Conservation (phyloP, 2,113 vertebrate species). For the Gasterosteus aculeatus region DNA sequence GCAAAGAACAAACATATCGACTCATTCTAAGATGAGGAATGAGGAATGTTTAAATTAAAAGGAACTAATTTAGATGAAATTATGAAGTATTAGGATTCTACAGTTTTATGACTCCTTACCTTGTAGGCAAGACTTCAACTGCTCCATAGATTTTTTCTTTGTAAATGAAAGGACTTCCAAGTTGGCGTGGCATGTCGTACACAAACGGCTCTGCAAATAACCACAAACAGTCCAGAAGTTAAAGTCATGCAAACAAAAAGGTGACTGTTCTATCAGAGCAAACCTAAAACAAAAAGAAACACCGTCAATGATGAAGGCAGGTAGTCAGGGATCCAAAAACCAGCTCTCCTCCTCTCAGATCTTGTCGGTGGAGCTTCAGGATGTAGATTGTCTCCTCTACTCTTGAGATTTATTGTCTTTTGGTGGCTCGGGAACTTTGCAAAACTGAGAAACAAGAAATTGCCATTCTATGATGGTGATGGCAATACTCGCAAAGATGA, state of each 20-base stretch:
- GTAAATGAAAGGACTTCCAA: constrained; percentile 17
- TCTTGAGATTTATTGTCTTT: background rate
- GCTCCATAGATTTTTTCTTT: constrained; percentile 21
- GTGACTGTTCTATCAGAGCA: background rate
- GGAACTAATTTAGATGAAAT: constrained; percentile 2
- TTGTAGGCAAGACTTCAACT: constrained; percentile 14
- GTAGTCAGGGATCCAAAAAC: background rate
- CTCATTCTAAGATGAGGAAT: background rate
- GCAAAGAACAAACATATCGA: background rate
- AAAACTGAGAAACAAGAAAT: constrained; percentile 46
- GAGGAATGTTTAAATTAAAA: background rate
- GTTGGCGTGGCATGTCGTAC: background rate
- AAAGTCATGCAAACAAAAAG: constrained; percentile 16
- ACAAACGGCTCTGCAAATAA: constrained; percentile 56
- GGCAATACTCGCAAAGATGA: constrained; percentile 55
- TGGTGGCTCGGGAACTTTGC: background rate
- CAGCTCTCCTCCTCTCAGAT: constrained; percentile 4
- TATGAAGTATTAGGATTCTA: background rate
- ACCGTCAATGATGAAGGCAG: constrained; percentile 21
- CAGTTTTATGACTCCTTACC: constrained; percentile 30
- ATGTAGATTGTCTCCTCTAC: constrained; percentile 1
- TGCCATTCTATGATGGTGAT: constrained; percentile 63
- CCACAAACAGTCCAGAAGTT: constrained; percentile 49
- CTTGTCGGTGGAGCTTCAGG: constrained; percentile 10
- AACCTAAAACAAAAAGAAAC: background rate